Evolutionary conservation across 2,888 invertebrate species (phyloP), one percentile per base, ranked within the genome.

Genomic region (Coleophora flavipennella): DNA sequence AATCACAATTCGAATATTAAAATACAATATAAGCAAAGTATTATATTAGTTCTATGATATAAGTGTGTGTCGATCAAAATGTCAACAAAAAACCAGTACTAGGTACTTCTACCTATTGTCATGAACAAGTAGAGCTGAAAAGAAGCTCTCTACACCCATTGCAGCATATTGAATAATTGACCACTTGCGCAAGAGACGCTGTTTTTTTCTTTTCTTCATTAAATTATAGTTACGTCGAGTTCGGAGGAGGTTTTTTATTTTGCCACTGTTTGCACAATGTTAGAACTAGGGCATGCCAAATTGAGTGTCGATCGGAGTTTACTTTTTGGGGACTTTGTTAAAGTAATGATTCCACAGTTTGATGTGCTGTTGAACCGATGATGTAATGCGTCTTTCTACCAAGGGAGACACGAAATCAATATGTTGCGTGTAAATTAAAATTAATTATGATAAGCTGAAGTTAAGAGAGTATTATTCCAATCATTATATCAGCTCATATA

Each of bases 161-260:
- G 14, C 28, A 34, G 20, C 20, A 20, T 20, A 20, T 20, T 20
- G 20, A 20, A 42, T 36, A 42, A 36, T 39, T 10, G 33, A 33
- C 32, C 12, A 20, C 35, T 31, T 14, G 27, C 29, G 29, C 41
- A 45, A 40, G 43, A 45, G 42, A 41, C 35, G 13, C 32, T 12
- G 3, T 31, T n/a, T 8, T 11, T 12, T 27, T 29, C 9, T 27
- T 37, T 37, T 41, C 27, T 13, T 35, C 13, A 27, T 35, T n/a
- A n/a, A n/a, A n/a, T n/a, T 14, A 13, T 13, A 26, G 25, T 35
- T 13, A 31, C 29, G 12, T 13, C 8, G 12, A 11, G 12, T 36
- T 35, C 13, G 14, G 14, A 36, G 14, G 14, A 36, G 27, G n/a
- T 11, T 14, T 29, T 33, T 32, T 29, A 36, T 36, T 13, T 33